phyloP scores from a whole-genome alignment of 1,140 invertebrate genomes.

The Druon quercuslanigerum region DNA sequence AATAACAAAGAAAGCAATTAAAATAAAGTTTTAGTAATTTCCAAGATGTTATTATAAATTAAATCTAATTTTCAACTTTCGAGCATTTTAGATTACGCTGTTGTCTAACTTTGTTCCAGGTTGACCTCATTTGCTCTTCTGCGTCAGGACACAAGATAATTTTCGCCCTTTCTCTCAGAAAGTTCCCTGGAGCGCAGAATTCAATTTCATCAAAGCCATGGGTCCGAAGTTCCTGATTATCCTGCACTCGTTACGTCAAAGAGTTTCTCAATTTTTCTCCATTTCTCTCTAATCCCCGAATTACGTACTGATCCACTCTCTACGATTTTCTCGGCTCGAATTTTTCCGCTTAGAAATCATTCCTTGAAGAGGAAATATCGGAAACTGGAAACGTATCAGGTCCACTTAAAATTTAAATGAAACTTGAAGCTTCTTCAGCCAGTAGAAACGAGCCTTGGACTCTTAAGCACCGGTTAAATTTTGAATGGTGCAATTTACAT shows the following conservation, averaged over 20 bases:
- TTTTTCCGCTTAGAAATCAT: neutral
- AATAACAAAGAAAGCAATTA: neutral
- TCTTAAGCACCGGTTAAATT: slow-evolving; percentile 11
- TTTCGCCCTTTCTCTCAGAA: slow-evolving; percentile 15
- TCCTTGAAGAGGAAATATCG: neutral
- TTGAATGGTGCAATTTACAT: slow-evolving; percentile 24
- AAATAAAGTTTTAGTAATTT: neutral
- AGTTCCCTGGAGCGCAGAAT: slow-evolving; percentile 10
- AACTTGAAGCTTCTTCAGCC: slow-evolving; percentile 3
- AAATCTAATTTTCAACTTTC: neutral
- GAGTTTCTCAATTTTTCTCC: slow-evolving; percentile 28
- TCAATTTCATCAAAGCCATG: slow-evolving; percentile 27
- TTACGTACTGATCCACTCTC: neutral
- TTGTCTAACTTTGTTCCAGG: slow-evolving; percentile 25
- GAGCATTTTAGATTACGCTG: slow-evolving; percentile 9
- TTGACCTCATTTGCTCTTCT: slow-evolving; percentile 24
- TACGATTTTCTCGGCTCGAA: neutral
- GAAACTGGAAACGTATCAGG: slow-evolving; percentile 20
- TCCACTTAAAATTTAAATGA: slow-evolving; percentile 30
- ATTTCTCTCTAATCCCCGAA: slow-evolving; percentile 22
- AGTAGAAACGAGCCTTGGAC: neutral
- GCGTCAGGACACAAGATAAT: slow-evolving; percentile 24
- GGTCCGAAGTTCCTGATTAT: slow-evolving; percentile 29
- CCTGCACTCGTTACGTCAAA: slow-evolving; percentile 28
- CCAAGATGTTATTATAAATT: neutral